Evolutionary conservation across 1,140 invertebrate species (phyloP), one percentile per base, ranked within the genome.

Genomic region (silkworm (Bombyx mori)): DNA sequence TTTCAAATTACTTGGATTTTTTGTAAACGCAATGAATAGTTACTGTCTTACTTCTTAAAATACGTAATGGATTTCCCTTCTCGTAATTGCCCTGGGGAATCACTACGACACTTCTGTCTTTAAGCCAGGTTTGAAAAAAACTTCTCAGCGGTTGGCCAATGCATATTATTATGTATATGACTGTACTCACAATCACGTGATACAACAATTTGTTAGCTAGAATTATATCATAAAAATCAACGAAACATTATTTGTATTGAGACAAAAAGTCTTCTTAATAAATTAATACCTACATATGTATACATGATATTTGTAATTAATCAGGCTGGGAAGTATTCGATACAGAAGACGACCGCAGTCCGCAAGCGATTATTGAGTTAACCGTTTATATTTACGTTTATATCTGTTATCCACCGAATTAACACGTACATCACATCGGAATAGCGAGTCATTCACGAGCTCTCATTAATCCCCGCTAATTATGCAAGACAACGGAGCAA

Each of bases 401-500:
- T 35, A 6, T 8, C n/a, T 49, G n/a, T 7, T 49, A 35, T 7
- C 42, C 22, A 51, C 8, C 7, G 18, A 35, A 35, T 51, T 51
- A 35, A 35, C 50, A 10, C 3, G n/a, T 51, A 51, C 42, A 7
- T 22, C 10, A 51, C 26, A 51, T 50, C 65, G 60, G 63, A 78
- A 75, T 68, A 75, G 74, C 75, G 69, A 75, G 69, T 81, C 76
- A 70, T 75, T 74, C 75, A 77, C 72, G 79, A 75, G 68, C 58
- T 61, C 67, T 62, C 79, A 82, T 84, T 83, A 86, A 86, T 83
- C 72, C 74, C 69, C 61, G 72, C 74, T 86, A 86, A 84, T 86
- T 83, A 83, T 77, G 74, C 74, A 80, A 81, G 74, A 75, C 73
- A 71, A 66, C 69, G 44, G 69, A 78, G 71, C 71, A 74, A 75